These are phyloP conservation scores for Chanos chanos DNA, from an alignment of 2,797 vertebrate genomes.

Conservation along the genomic window DNA sequence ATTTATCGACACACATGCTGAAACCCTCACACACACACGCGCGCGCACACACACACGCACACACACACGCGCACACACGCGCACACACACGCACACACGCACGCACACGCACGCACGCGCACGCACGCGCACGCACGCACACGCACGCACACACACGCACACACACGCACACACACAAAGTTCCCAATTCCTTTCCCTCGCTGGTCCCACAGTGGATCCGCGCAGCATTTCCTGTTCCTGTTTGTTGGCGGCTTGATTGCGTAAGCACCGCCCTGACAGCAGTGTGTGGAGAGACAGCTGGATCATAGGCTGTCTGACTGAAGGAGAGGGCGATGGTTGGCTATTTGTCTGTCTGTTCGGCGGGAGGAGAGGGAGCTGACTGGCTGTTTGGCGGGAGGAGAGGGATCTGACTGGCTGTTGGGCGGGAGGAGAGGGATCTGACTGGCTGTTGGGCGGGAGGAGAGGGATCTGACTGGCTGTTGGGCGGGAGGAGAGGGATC, in stretches of 20 bases:
- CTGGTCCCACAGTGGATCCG: neutral
- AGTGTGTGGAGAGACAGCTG: neutral
- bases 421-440: too few relatives aligned
- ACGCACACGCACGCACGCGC: neutral
- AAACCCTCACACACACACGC: neutral
- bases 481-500: too few relatives aligned
- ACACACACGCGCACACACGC: neutral
- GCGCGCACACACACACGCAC: too few relatives aligned
- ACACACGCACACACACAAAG: neutral
- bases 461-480: too few relatives aligned
- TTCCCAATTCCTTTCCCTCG: conserved; percentile 20
- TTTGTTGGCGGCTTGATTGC: neutral
- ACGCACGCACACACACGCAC: too few relatives aligned
- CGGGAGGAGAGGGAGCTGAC: too few relatives aligned
- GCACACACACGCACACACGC: neutral
- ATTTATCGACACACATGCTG: neutral
- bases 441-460: too few relatives aligned
- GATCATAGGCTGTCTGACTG: neutral
- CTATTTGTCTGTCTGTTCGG: too few relatives aligned
- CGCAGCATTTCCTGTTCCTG: conserved; percentile 31
- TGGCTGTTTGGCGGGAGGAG: too few relatives aligned
- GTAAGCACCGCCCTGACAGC: neutral
- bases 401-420: too few relatives aligned
- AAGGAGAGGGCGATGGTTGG: neutral
- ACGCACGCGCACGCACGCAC: neutral